These are phyloP conservation scores for Drosophila kohkoa DNA, from an alignment of 1,140 invertebrate species.

Conservation along the genomic window DNA sequence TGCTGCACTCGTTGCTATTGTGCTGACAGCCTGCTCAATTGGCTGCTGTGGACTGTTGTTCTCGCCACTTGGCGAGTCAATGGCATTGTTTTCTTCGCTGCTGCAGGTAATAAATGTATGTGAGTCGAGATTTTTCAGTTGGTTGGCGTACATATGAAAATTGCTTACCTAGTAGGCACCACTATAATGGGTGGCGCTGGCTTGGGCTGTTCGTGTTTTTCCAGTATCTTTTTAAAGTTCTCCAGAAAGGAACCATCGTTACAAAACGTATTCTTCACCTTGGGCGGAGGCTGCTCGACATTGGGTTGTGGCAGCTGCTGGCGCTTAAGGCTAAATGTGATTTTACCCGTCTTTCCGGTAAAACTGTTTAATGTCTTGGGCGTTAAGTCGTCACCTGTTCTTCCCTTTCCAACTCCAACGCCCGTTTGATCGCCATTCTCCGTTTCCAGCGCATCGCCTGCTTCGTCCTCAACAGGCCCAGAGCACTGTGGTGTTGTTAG, in stretches of 20 bases:
- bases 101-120: constrained; percentile 10
- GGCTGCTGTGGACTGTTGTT: constrained; percentile 46
- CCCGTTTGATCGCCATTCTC: constrained; percentile 24
- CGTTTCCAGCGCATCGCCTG: constrained; percentile 31
- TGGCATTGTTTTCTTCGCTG: constrained; percentile 43
- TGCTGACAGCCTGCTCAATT: constrained; percentile 36
- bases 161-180: constrained; percentile 42
- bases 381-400: constrained; percentile 40
- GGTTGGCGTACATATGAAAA: too few relatives aligned
- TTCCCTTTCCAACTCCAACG: constrained; percentile 25
- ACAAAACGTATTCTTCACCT: constrained; percentile 87
- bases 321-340: constrained; percentile 70
- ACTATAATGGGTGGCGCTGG: constrained; percentile 60
- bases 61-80: constrained; percentile 46
- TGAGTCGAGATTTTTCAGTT: neutral
- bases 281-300: constrained; percentile 74
- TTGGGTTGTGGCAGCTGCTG: constrained; percentile 64
- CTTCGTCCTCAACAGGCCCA: constrained; percentile 18
- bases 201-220: constrained; percentile 85
- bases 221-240: constrained; percentile 90
- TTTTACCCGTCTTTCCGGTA: constrained; percentile 78
- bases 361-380: constrained; percentile 68
- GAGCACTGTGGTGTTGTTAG: neutral
- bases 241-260: constrained; percentile 92
- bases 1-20: constrained; percentile 49